A percentile compares a stretch with the other conserved stretches of the same genome.
phyloP scores from a whole-genome alignment of 2,797 vertebrate genomes.

The Protonibea diacanthus region DNA sequence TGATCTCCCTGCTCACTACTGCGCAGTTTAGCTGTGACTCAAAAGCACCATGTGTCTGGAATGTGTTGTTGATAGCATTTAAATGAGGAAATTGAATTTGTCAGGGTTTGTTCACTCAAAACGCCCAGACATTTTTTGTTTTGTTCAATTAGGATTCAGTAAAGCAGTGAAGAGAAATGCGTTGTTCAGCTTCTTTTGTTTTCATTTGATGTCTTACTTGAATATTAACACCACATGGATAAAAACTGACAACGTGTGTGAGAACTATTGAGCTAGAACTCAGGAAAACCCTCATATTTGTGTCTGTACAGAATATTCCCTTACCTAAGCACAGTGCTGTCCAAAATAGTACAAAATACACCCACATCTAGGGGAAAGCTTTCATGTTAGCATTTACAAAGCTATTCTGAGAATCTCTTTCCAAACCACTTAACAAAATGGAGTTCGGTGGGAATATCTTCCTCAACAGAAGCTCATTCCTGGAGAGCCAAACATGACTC shows the following conservation, averaged over 20 bases:
- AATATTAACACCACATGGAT: slow-evolving; percentile 37
- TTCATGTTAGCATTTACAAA: slow-evolving; percentile 69
- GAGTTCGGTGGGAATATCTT: slow-evolving; percentile 64
- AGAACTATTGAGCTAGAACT: slow-evolving; percentile 59
- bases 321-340: slow-evolving; percentile 56
- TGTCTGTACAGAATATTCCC: slow-evolving; percentile 69
- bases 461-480: slow-evolving; percentile 74
- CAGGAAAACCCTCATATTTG: slow-evolving; percentile 64
- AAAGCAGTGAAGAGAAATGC: not conserved
- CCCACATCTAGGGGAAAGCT: slow-evolving; percentile 65
- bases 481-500: slow-evolving; percentile 71
- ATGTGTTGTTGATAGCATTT: slow-evolving; percentile 19
- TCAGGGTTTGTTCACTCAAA: slow-evolving; percentile 15
- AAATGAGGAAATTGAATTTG: not conserved
- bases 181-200: slow-evolving; percentile 37
- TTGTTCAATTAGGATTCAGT: not conserved
- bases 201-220: slow-evolving; percentile 49
- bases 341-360: slow-evolving; percentile 55
- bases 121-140: slow-evolving; percentile 2
- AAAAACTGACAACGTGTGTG: slow-evolving; percentile 43
- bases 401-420: slow-evolving; percentile 63
- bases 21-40: slow-evolving; percentile 19
- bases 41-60: slow-evolving; percentile 3
- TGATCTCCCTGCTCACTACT: slow-evolving; percentile 2
- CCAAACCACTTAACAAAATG: slow-evolving; percentile 65